phyloP scores from a whole-genome alignment of 1,140 invertebrate species.

The Brachionus manjavacas region DNA sequence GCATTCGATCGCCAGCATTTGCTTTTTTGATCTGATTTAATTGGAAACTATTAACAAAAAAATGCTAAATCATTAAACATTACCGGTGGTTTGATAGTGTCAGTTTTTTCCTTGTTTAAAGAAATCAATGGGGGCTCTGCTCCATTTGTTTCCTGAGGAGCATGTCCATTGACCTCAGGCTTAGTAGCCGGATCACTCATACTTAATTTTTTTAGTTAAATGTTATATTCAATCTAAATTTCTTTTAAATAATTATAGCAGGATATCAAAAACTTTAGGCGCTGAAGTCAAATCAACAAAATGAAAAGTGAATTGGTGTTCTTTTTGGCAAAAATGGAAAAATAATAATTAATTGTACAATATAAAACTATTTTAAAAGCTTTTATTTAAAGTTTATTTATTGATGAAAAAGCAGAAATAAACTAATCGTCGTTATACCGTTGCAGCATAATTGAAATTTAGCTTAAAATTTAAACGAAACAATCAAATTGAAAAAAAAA shows the following conservation, averaged over 20 bases:
- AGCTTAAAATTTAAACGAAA: background rate
- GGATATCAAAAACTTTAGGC: background rate
- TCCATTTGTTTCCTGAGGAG: background rate
- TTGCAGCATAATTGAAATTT: constrained; percentile 18
- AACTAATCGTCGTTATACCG: constrained; percentile 18
- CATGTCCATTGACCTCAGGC: background rate
- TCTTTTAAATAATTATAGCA: background rate
- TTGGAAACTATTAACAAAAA: background rate
- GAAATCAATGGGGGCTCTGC: constrained; percentile 12
- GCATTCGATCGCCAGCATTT: constrained; percentile 20
- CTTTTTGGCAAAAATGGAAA: background rate
- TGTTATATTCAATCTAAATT: background rate
- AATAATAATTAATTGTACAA: background rate
- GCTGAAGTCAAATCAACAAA: background rate
- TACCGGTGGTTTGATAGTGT: background rate
- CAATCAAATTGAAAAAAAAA: background rate
- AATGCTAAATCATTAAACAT: background rate
- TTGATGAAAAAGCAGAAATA: background rate
- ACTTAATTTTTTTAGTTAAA: background rate
- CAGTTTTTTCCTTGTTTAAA: constrained; percentile 32
- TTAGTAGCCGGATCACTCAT: constrained; percentile 23
- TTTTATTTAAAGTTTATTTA: constrained; percentile 25
- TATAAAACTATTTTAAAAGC: background rate
- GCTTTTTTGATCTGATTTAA: background rate
- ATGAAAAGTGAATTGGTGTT: background rate